Evolutionary conservation across 2,888 invertebrate genomes (phyloP).

Genomic region (Cerastoderma edule): DNA sequence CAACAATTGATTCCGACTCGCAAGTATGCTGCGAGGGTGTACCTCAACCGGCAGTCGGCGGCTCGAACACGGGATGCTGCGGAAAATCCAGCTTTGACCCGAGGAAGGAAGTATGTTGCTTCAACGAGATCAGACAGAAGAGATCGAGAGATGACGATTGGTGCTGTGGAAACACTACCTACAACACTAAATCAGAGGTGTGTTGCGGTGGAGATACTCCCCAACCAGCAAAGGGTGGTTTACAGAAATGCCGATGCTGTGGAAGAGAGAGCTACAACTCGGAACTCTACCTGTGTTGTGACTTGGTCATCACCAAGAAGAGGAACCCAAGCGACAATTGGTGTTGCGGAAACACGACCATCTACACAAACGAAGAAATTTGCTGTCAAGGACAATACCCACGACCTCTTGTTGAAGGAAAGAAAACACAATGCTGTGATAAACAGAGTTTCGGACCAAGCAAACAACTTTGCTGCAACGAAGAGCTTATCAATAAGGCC

Average conservation of each 20-base stretch:
- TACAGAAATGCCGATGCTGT: slow-evolving; percentile 41
- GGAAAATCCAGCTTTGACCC: slow-evolving; percentile 35
- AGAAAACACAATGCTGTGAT: slow-evolving; percentile 44
- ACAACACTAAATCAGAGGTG: slow-evolving; percentile 39
- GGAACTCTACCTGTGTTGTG: slow-evolving; percentile 33
- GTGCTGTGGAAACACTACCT: slow-evolving; percentile 48
- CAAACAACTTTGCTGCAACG: slow-evolving; percentile 47
- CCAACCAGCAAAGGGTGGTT: slow-evolving; percentile 36
- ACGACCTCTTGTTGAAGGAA: slow-evolving; percentile 31
- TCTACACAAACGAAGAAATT: slow-evolving; percentile 33
- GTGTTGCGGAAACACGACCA: slow-evolving; percentile 52
- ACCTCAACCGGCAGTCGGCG: slow-evolving; percentile 38
- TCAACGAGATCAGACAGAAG: slow-evolving; percentile 39
- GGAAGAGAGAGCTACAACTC: slow-evolving; percentile 47
- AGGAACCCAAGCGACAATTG: slow-evolving; percentile 38
- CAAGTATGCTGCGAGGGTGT: slow-evolving; percentile 46
- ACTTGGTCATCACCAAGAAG: slow-evolving; percentile 40
- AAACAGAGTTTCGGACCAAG: slow-evolving; percentile 40
- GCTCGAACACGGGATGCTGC: slow-evolving; percentile 40
- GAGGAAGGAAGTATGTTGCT: slow-evolving; percentile 40
- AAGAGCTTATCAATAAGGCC: slow-evolving; percentile 36
- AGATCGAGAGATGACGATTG: slow-evolving; percentile 36
- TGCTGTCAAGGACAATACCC: slow-evolving; percentile 48
- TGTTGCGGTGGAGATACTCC: slow-evolving; percentile 50
- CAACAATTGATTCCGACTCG: slow-evolving; percentile 37